These are phyloP conservation scores for Saccostrea cuccullata DNA, from an alignment of 1,140 invertebrate genomes.

Conservation along the genomic window DNA sequence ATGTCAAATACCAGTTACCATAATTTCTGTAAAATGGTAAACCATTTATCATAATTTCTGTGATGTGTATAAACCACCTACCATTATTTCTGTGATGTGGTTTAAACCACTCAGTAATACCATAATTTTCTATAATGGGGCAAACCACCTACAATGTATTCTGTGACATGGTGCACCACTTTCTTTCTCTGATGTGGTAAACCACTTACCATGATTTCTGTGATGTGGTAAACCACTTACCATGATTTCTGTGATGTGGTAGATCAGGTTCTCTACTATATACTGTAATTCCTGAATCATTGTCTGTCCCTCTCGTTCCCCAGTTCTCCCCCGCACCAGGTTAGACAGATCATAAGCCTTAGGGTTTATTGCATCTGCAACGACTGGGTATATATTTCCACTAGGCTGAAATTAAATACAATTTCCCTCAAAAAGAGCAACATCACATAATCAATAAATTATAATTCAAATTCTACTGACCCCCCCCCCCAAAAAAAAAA, in stretches of 20 bases:
- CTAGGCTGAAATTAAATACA: conserved; percentile 65
- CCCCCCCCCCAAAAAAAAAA: neutral
- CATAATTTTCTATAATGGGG: conserved; percentile 76
- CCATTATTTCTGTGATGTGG: conserved; percentile 77
- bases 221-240: conserved; percentile 70
- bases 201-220: conserved; percentile 75
- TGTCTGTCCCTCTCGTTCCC: conserved; percentile 55
- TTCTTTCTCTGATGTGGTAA: too few species aligned
- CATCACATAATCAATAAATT: neutral
- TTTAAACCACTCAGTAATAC: conserved; percentile 58
- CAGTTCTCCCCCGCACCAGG: conserved; percentile 55
- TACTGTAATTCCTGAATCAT: conserved; percentile 72
- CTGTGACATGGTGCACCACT: too few species aligned
- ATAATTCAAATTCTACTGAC: too few species aligned
- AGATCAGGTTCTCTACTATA: conserved; percentile 74
- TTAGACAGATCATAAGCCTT: conserved; percentile 67
- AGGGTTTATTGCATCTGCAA: conserved; percentile 70
- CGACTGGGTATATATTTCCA: conserved; percentile 74
- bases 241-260: conserved; percentile 77
- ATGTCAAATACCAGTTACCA: conserved; percentile 50
- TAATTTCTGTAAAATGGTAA: conserved; percentile 74
- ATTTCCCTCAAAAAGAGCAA: too few species aligned
- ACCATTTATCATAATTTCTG: conserved; percentile 57
- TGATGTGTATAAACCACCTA: conserved; percentile 65
- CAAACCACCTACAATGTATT: conserved; percentile 42